Base-by-base conservation (phyloP, 2,113 vertebrate genomes). In the Petrocephalus microphthalmus region DNA sequence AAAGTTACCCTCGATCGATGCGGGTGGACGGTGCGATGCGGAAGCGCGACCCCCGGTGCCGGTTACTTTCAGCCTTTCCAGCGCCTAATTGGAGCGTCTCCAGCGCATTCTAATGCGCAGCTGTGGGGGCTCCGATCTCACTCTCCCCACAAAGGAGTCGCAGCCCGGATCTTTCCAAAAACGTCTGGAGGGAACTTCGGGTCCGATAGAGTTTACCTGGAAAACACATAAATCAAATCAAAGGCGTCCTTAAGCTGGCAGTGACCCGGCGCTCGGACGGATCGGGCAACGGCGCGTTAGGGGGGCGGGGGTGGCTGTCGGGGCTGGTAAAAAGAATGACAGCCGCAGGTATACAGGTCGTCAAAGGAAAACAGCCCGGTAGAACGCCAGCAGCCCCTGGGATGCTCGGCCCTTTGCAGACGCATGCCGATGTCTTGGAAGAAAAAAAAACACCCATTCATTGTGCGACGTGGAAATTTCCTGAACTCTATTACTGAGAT, bases 121-220 rank as follows among this genome's bases (percentile, higher is more conserved):
- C 67, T 17, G 29, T 1, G 57, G 22, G 22, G 22, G n/a, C 57
- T 64, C 57, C 25, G 57, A 25, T 64, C 57, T 64, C 33, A 47
- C 42, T 22, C 45, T 64, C 56, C 85, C 15, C 19, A 64, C 56
- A 33, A 45, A 87, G 57, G n/a, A 64, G n/a, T 13, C 8, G 56
- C 42, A 87, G 42, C 37, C 42, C 19, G 86, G 86, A 22, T 17
- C 49, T 71, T 33, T 89, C 45, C 82, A 11, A n/a, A 71, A 20
- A 52, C 82, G 89, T 88, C 89, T 89, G 90, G 90, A 71, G 84
- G 89, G 89, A 87, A 57, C 78, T 54, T 52, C 53, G 60, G 17
- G 86, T 67, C 85, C 54, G 17, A 64, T 13, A 78, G 71, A 10
- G 33, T 78, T 42, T 17, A 78, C 33, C 71, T 78, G 71, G 17